Base-by-base conservation (phyloP, 2,888 invertebrate genomes). In the Eristalis intricaria region DNA sequence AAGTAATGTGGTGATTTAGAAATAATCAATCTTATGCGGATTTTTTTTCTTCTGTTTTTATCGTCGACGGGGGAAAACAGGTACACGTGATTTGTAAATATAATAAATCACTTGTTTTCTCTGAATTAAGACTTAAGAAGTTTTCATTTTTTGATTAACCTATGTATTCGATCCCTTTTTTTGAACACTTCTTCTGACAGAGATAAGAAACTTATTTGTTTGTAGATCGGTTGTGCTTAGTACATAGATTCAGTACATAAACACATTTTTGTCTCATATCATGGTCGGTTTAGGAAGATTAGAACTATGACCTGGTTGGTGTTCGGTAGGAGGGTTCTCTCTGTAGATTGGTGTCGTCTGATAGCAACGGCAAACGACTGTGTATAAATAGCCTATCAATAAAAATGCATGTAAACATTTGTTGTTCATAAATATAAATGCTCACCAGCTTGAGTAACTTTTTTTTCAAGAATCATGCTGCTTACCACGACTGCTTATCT, bases 191-290 rank as follows among this genome's bases (percentile, higher is more conserved):
- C 35, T 38, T 38, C 38, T 38, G 38, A 13, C 38, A 38, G 35
- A 60, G 77, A 77, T 77, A 77, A 77, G 69, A 23, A 40, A 35
- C 32, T 69, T 60, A 60, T 66, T 76, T 58, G 65, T 66, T 74
- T 50, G 38, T 38, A 11, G 13, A 38, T 38, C 13, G 38, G 38
- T 11, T 35, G 35, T 43, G n/a, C 15, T 15, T 43, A 15, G 15
- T 43, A 43, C 15, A 4, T 43, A 43, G 15, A 15, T 26, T 26
- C 26, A 4, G 43, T 19, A 8, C 50, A 19, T 50, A 19, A 19
- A 19, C 7, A 50, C 19, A n/a, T 19, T 23, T 26, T 43, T n/a
- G 66, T 38, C 66, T 76, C 75, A 76, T 76, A 76, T 76, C 75
- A 68, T 68, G 40, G 26, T 60, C 40, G 66, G 75, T 76, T 76